Conservation (phyloP, 2,797 vertebrate species). For the Danio jaintianensis region DNA sequence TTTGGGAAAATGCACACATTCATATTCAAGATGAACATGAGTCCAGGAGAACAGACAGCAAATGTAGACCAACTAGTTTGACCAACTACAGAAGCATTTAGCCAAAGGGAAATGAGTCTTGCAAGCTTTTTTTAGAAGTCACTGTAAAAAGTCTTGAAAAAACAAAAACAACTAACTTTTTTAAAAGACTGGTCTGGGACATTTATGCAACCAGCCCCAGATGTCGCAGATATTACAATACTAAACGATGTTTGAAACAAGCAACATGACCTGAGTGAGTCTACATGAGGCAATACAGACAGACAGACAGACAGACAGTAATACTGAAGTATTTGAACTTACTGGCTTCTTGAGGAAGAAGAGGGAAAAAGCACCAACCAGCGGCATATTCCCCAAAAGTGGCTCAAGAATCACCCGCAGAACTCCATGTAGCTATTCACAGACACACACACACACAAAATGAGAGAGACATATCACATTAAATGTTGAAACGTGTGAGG, state of each 20-base stretch:
- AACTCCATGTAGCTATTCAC: slow-evolving; percentile 89
- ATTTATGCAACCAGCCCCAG: too few relatives aligned
- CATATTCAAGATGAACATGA: neutral
- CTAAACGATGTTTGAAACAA: neutral
- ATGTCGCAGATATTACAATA: neutral
- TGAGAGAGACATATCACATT: neutral
- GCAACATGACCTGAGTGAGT: neutral
- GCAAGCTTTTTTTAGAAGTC: too few relatives aligned
- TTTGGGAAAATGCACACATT: neutral
- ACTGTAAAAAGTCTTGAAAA: too few relatives aligned
- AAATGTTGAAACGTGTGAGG: neutral
- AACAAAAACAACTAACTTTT: too few relatives aligned
- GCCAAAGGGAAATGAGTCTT: too few relatives aligned
- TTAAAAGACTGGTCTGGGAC: too few relatives aligned
- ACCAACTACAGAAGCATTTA: too few relatives aligned
- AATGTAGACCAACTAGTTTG: neutral
- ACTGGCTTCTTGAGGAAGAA: slow-evolving; percentile 98
- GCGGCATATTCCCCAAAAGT: slow-evolving; percentile 92
- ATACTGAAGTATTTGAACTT: slow-evolving; percentile 70
- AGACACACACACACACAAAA: slow-evolving; percentile 45
- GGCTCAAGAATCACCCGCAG: slow-evolving; percentile 96
- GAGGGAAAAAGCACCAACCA: slow-evolving; percentile 92
- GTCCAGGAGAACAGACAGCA: neutral
- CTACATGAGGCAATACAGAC: neutral
- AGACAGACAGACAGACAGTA: neutral